Base-by-base conservation (phyloP, 1,140 invertebrate species). In the Chelonus insularis region DNA sequence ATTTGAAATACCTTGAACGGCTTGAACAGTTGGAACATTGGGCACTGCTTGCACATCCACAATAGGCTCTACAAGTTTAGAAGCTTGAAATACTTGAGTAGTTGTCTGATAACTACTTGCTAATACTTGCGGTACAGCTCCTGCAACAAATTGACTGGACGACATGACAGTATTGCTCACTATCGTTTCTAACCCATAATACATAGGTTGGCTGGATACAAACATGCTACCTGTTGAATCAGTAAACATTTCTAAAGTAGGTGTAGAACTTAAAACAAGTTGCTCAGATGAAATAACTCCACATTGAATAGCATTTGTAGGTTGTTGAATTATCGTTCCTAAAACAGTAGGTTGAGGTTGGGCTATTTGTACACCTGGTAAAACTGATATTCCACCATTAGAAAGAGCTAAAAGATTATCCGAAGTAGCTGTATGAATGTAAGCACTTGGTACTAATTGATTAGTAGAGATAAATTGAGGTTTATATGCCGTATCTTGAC, bases 111-210 rank as follows among this genome's bases (percentile, higher is more conserved):
- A 91, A 73, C 89, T 91, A 67, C 89, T 91, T 23, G 89, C 88
- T 6, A 91, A 77, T 8, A 91, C 88, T 43, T 90, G 89, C 50
- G 89, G 89, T 76, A 91, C 87, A 3, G 88, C 86, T 2, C 88
- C 89, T 7, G 90, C 87, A 21, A 92, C 86, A 72, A 91, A 91
- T 67, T 92, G 90, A 72, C 91, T 91, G 20, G 89, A 91, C 16
- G 89, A 90, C 90, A 92, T 92, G 0, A 92, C 89, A 9, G 91
- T 92, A 69, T 92, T 92, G 74, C 91, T 91, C 8, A 92, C 90
- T 57, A 92, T 91, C 0, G 91, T 92, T 77, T 92, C 91, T 62
- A 92, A 82, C 0, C 89, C 89, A 62, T 91, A 91, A 70, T 91
- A 91, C 72, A 92, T 87, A 1, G 90, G 90, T 63, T 91, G 89